phyloP scores from a whole-genome alignment of 1,140 invertebrate genomes.

The Scylla paramamosain region DNA sequence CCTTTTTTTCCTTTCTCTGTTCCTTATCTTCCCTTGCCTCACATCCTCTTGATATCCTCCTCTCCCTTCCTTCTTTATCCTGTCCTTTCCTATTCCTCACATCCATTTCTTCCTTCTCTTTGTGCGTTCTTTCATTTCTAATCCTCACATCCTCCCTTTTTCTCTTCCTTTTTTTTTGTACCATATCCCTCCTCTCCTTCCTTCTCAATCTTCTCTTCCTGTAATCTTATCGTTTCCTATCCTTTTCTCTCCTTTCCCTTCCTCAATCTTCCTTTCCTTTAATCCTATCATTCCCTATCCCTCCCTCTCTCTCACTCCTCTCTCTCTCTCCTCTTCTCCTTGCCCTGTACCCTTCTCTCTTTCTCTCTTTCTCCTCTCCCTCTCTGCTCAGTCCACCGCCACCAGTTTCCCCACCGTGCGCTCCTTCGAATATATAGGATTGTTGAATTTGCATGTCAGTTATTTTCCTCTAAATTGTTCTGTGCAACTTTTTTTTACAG shows the following conservation, averaged over 20 bases:
- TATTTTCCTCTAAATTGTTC: conserved; percentile 24
- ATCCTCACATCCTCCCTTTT: neutral
- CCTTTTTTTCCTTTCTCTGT: neutral
- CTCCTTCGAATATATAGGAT: conserved; percentile 14
- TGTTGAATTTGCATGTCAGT: conserved; percentile 3
- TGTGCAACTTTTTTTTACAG: neutral
- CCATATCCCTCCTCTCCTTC: no score
- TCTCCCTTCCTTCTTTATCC: neutral
- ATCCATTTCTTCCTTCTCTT: neutral
- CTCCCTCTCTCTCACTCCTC: neutral
- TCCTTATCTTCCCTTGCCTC: neutral
- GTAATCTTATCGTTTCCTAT: neutral
- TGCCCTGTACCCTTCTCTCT: neutral
- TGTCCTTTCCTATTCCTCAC: neutral
- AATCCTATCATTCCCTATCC: no score
- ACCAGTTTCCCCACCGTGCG: neutral
- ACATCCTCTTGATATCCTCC: neutral
- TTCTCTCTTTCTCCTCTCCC: neutral
- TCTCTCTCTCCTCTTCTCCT: neutral
- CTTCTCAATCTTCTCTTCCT: neutral
- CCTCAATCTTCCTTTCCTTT: neutral
- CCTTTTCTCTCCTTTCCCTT: neutral
- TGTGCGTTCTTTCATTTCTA: neutral
- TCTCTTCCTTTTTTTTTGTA: neutral
- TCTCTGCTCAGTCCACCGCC: neutral